These are phyloP conservation scores for Trissolcus brochymenae DNA, from an alignment of 2,888 invertebrate species.

Conservation along the genomic window DNA sequence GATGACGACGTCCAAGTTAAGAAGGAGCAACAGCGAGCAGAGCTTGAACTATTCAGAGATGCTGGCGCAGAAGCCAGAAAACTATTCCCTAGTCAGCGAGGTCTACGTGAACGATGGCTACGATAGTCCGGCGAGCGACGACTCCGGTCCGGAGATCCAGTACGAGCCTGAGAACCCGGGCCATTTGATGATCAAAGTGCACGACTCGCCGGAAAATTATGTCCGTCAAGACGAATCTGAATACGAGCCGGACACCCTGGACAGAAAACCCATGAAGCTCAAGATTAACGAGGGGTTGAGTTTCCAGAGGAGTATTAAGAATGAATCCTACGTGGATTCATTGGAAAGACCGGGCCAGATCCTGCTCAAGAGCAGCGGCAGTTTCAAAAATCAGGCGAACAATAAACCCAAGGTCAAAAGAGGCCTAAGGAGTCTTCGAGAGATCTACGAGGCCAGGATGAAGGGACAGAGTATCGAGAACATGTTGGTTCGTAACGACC, in stretches of 20 bases:
- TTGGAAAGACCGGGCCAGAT: slow-evolving; percentile 80
- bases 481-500: slow-evolving; percentile 3
- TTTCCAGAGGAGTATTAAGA: slow-evolving; percentile 73
- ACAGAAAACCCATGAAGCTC: slow-evolving; percentile 84
- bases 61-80: slow-evolving; percentile 76
- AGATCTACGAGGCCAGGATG: slow-evolving; percentile 82
- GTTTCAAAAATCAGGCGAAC: slow-evolving; percentile 80
- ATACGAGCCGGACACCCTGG: slow-evolving; percentile 91
- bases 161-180: slow-evolving; percentile 84
- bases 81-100: slow-evolving; percentile 85
- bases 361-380: slow-evolving; percentile 82
- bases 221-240: slow-evolving; percentile 86
- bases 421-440: slow-evolving; percentile 83
- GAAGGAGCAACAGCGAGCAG: slow-evolving; percentile 46
- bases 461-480: slow-evolving; percentile 61
- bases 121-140: slow-evolving; percentile 77
- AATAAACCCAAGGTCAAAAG: slow-evolving; percentile 75
- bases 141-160: slow-evolving; percentile 78
- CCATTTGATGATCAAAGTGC: slow-evolving; percentile 89
- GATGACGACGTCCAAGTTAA: slow-evolving; percentile 77
- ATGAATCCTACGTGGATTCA: slow-evolving; percentile 78
- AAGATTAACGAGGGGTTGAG: slow-evolving; percentile 73
- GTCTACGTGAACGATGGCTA: slow-evolving; percentile 88
- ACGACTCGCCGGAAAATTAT: slow-evolving; percentile 87
- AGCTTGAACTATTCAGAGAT: slow-evolving; percentile 76